Percentiles rank a stretch among this genome's conserved stretches.
Conservation (phyloP, 2,113 vertebrate species). For the Chroicocephalus ridibundus region DNA sequence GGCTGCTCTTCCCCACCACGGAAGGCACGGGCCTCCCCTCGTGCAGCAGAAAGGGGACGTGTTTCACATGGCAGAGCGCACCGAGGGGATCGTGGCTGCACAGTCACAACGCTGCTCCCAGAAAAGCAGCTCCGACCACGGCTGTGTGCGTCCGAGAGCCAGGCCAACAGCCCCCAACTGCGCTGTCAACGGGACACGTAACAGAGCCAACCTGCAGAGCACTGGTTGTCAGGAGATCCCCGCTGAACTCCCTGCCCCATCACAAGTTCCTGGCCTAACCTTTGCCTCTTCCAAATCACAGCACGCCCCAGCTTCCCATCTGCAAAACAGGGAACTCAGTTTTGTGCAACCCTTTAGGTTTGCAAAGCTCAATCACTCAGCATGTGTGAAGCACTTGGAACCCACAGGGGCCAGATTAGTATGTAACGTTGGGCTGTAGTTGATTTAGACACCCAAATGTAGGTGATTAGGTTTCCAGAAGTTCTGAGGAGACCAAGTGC, state of each 20-base stretch:
- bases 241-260: accelerated
- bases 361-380: background rate
- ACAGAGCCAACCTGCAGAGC: background rate
- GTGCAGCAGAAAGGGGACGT: background rate
- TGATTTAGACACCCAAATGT: background rate
- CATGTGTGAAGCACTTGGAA: accelerated
- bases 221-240: background rate
- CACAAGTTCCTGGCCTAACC: background rate
- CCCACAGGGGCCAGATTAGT: background rate
- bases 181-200: accelerated
- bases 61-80: accelerated
- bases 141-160: background rate
- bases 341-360: background rate
- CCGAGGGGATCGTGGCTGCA: accelerated
- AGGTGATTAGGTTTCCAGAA: background rate
- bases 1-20: accelerated
- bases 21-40: accelerated
- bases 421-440: background rate
- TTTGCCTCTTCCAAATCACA: background rate
- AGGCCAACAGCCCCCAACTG: background rate
- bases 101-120: background rate
- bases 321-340: background rate
- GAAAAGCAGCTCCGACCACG: background rate
- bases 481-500: background rate
- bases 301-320: background rate